These are phyloP conservation scores for Chauna torquata DNA, from an alignment of 2,113 vertebrate species.

Conservation along the genomic window DNA sequence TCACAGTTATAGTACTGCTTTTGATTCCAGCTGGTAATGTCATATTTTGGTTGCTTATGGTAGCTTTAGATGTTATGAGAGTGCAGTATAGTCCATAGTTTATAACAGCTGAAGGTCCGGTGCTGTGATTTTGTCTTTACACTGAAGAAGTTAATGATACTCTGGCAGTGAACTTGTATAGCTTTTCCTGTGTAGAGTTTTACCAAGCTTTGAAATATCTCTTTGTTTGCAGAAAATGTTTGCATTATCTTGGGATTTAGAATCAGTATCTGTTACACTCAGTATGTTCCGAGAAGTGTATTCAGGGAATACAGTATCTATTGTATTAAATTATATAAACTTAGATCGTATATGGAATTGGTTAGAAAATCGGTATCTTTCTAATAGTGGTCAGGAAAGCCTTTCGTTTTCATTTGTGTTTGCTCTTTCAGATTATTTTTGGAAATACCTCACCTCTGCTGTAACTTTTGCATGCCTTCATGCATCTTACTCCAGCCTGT, in stretches of 20 bases:
- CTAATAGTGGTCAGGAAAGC: not conserved
- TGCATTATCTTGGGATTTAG: not conserved
- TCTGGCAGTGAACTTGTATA: not conserved
- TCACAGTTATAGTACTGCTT: not conserved
- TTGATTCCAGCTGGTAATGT: not conserved
- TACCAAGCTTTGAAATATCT: not conserved
- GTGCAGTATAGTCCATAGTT: not conserved
- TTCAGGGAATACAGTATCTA: not conserved
- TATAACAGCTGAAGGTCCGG: not conserved
- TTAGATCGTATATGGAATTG: not conserved
- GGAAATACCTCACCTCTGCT: not conserved
- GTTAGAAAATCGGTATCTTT: not conserved
- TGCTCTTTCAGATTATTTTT: not conserved
- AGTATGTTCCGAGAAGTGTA: not conserved
- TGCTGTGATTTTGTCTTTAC: not conserved
- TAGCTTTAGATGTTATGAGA: rapidly evolving
- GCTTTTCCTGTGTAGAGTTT: not conserved
- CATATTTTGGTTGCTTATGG: not conserved
- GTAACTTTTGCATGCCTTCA: not conserved
- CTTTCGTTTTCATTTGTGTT: not conserved
- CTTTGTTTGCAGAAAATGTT: not conserved
- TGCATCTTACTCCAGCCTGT: not conserved
- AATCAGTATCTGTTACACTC: not conserved
- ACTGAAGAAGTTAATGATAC: not conserved
- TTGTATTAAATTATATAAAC: not conserved